phyloP scores from a whole-genome alignment of 2,113 vertebrate species.

The Pantherophis guttatus region DNA sequence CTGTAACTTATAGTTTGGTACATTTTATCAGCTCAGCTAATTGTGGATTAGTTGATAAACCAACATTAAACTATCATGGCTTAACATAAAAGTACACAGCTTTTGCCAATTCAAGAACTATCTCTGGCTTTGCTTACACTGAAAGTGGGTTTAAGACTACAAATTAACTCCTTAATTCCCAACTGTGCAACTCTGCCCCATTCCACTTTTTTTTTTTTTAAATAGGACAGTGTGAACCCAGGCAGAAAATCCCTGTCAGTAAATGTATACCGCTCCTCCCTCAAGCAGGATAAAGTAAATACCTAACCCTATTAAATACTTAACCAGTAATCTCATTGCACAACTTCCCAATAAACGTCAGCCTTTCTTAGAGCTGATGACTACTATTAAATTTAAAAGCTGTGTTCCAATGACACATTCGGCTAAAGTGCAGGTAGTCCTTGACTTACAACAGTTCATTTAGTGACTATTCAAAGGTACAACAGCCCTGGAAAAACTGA shows the following conservation, averaged over 20 bases:
- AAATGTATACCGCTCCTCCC: too few relatives aligned
- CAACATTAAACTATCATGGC: background rate
- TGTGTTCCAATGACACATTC: background rate
- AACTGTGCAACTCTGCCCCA: background rate
- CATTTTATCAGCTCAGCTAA: background rate
- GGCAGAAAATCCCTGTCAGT: background rate
- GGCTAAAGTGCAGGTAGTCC: background rate
- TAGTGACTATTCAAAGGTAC: background rate
- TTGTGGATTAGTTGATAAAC: background rate
- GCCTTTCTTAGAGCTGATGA: background rate
- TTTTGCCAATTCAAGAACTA: background rate
- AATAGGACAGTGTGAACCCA: background rate
- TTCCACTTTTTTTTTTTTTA: background rate
- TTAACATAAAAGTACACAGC: background rate
- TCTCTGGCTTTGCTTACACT: background rate
- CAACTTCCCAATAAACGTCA: background rate
- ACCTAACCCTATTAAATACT: background rate
- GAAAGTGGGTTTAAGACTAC: background rate
- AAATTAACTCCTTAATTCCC: background rate
- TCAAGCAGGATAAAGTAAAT: background rate
- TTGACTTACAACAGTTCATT: background rate
- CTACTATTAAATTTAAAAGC: background rate
- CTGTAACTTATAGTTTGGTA: background rate
- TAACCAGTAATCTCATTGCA: background rate
- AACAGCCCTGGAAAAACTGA: background rate